A percentile compares a stretch with the other conserved stretches of the same genome.
Conservation (phyloP, 2,888 invertebrate genomes). For the Acleris literana region DNA sequence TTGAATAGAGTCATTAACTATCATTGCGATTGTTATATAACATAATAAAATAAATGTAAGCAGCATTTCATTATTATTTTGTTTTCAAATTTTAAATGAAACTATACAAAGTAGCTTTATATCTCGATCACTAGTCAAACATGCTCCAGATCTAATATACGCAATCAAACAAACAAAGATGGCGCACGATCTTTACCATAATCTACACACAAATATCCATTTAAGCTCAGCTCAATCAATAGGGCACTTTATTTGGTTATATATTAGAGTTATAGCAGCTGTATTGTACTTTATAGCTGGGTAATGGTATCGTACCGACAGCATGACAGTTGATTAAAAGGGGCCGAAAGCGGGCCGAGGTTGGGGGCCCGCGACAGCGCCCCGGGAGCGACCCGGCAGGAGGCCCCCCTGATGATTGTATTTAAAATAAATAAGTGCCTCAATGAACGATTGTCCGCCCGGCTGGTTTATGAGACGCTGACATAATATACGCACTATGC, state of each 20-base stretch:
- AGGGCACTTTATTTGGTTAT: slow-evolving; percentile 40
- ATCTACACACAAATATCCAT: slow-evolving; percentile 43
- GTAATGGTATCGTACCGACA: slow-evolving; percentile 70
- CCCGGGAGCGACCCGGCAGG: slow-evolving; percentile 73
- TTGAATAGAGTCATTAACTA: slow-evolving; percentile 30
- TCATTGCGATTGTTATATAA: neutral
- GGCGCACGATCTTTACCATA: slow-evolving; percentile 58
- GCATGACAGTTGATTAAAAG: slow-evolving; percentile 83
- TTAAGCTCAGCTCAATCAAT: slow-evolving; percentile 36
- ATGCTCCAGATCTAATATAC: slow-evolving; percentile 68
- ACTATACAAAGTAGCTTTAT: slow-evolving; percentile 42
- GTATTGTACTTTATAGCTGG: slow-evolving; percentile 24
- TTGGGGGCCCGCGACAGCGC: slow-evolving; percentile 81
- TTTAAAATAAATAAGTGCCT: slow-evolving; percentile 84
- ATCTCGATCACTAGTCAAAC: slow-evolving; percentile 61
- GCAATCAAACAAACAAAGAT: slow-evolving; percentile 74
- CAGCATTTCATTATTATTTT: no score
- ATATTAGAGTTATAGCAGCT: neutral
- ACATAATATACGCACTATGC: slow-evolving; percentile 59
- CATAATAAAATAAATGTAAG: no score
- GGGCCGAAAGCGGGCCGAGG: slow-evolving; percentile 77
- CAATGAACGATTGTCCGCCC: slow-evolving; percentile 82
- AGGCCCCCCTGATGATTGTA: slow-evolving; percentile 82
- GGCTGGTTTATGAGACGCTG: slow-evolving; percentile 66
- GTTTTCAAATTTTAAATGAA: neutral